Base-by-base conservation (phyloP, 2,113 vertebrate species). In the Pitta sordida region DNA sequence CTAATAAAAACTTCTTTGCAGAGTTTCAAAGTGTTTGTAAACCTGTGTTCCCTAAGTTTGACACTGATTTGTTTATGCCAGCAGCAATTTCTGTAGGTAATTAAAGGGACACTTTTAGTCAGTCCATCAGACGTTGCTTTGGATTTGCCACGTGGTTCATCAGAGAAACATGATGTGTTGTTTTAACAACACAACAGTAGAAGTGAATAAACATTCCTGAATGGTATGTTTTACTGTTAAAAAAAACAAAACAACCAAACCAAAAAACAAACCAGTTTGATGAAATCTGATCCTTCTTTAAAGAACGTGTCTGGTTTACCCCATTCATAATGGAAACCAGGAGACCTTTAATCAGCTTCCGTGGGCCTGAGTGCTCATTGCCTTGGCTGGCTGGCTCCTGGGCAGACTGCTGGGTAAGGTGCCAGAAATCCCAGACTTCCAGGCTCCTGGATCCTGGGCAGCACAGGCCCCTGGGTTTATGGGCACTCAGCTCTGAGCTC, bases 401-500 rank as follows among this genome's bases (percentile, higher is more conserved):
- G 62, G 79, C 70, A 83, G 88, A 5, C 70, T 76, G 48, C 63
- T 76, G 79, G 67, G 2, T 53, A 43, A 88, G 86, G 71, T 93
- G 95, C 94, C 94, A 92, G 85, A 19, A 15, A 83, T 51, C 65
- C 41, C 11, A 94, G 93, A 95, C 94, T 93, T 67, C 6, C 83
- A 88, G 95, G 55, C 92, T 95, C 96, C 95, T 71, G 86, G 21
- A 19, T 77, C 27, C 49, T 82, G 87, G 75, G 87, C 90, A 91
- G 78, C 62, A 32, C 83, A 68, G 69, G 53, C 69, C 75, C 78
- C 89, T 46, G 70, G 58, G 53, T 76, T 84, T 87, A 78, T 52
- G 79, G 75, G 59, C 71, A 68, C 63, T 94, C 82, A 73, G 53
- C 84, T 76, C 82, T 79, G 53, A 92, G 53, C 49, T 94, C 64